Evolutionary conservation across 2,797 vertebrate genomes (phyloP).

Genomic region (Mastacembelus armatus): DNA sequence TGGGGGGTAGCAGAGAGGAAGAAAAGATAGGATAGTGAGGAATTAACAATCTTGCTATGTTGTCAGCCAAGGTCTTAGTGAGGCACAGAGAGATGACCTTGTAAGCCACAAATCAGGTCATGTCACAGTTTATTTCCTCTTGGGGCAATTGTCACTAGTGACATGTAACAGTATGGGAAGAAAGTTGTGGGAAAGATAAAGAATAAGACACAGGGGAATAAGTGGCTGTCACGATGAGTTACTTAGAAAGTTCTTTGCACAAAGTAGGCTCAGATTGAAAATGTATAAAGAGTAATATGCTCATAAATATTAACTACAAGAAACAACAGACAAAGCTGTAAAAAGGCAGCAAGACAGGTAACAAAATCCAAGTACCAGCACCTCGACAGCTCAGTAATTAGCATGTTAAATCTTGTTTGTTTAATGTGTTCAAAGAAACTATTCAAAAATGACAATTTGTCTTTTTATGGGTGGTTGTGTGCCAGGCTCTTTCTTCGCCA

Average conservation of each 20-base stretch:
- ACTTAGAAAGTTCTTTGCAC: no score
- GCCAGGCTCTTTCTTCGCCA: no score
- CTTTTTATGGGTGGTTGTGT: no score
- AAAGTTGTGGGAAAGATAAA: conserved; percentile 8
- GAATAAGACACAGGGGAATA: neutral
- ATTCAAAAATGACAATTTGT: no score
- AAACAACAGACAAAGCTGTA: neutral
- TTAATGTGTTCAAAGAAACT: no score
- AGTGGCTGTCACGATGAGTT: conserved; percentile 15
- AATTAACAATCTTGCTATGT: conserved; percentile 34
- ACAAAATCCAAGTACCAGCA: no score
- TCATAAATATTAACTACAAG: neutral
- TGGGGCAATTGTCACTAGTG: conserved; percentile 28
- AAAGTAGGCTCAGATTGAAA: no score
- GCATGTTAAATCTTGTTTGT: no score
- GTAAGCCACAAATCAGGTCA: conserved; percentile 47
- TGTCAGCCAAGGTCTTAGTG: conserved; percentile 47
- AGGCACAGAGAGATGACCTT: conserved; percentile 50
- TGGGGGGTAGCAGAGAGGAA: conserved; percentile 23
- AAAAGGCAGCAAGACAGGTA: neutral
- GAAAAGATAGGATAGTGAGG: conserved; percentile 12
- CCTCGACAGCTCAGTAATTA: no score
- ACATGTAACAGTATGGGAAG: conserved; percentile 40
- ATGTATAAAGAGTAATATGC: neutral
- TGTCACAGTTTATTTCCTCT: conserved; percentile 48